These are phyloP conservation scores for Lasiommata megera DNA, from an alignment of 2,888 invertebrate genomes.

Conservation along the genomic window DNA sequence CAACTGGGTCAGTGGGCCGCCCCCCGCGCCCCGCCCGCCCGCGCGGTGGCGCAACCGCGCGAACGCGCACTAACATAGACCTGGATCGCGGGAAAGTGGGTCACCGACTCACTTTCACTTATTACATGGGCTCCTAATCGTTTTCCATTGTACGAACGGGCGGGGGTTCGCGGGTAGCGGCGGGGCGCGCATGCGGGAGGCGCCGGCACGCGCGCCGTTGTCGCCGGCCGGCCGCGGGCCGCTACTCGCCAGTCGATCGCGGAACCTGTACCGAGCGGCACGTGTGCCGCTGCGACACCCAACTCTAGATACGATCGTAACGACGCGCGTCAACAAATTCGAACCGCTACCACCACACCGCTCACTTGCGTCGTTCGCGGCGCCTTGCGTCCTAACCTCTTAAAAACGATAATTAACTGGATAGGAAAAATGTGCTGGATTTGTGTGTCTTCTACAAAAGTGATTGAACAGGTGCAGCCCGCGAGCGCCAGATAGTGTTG, in stretches of 20 bases:
- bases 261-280: slow-evolving; percentile 64
- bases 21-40: slow-evolving; percentile 77
- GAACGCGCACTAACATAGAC: slow-evolving; percentile 91
- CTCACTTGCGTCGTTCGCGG: slow-evolving; percentile 46
- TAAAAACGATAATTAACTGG: slow-evolving; percentile 40
- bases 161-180: slow-evolving; percentile 73
- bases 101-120: slow-evolving; percentile 94
- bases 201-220: slow-evolving; percentile 76
- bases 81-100: slow-evolving; percentile 96
- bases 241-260: slow-evolving; percentile 69
- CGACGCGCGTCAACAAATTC: slow-evolving; percentile 59
- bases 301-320: slow-evolving; percentile 66
- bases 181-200: slow-evolving; percentile 79
- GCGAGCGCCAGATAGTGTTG: slow-evolving; percentile 78
- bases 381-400: slow-evolving; percentile 40
- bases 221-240: slow-evolving; percentile 64
- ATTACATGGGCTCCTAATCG: slow-evolving; percentile 90
- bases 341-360: slow-evolving; percentile 46
- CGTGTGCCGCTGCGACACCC: slow-evolving; percentile 56
- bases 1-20: slow-evolving; percentile 94
- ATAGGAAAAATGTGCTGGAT: slow-evolving; percentile 75
- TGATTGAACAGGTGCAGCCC: slow-evolving; percentile 78
- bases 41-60: slow-evolving; percentile 78
- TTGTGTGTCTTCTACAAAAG: slow-evolving; percentile 69
- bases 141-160: slow-evolving; percentile 85